Percentiles rank a stretch among this genome's conserved stretches.
phyloP scores from a whole-genome alignment of 2,113 vertebrate genomes.

The Psammodynastes pulverulentus region DNA sequence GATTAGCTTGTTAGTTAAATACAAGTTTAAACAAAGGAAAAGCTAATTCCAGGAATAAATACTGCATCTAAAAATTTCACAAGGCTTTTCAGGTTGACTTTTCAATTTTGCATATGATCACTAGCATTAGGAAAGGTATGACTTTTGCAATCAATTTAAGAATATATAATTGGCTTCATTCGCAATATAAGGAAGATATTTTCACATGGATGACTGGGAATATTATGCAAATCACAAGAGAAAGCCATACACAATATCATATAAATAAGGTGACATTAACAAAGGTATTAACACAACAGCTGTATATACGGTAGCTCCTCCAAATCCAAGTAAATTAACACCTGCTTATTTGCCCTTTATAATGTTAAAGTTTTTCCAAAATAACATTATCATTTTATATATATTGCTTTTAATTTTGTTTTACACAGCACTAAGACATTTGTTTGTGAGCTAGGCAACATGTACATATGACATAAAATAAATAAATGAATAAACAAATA shows the following conservation, averaged over 20 bases:
- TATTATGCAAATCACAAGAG: neutral
- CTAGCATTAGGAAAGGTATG: neutral
- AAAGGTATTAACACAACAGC: neutral
- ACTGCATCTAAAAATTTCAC: neutral
- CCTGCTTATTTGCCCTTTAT: neutral
- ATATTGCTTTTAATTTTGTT: neutral
- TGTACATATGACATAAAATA: neutral
- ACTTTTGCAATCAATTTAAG: neutral
- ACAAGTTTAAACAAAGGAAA: neutral
- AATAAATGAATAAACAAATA: neutral
- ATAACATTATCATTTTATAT: neutral
- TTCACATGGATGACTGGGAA: neutral
- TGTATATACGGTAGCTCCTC: neutral
- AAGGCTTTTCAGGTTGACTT: neutral
- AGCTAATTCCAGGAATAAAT: neutral
- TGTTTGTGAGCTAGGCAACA: neutral
- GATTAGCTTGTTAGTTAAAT: neutral
- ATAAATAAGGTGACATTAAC: neutral
- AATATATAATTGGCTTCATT: neutral
- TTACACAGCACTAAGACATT: neutral
- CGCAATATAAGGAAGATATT: neutral
- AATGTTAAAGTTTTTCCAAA: neutral
- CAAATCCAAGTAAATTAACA: neutral
- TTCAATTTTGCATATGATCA: neutral
- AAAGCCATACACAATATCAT: neutral